Percentiles rank a stretch among this genome's conserved stretches.
phyloP scores from a whole-genome alignment of 2,113 vertebrate genomes.

The Herpetotheres cachinnans region DNA sequence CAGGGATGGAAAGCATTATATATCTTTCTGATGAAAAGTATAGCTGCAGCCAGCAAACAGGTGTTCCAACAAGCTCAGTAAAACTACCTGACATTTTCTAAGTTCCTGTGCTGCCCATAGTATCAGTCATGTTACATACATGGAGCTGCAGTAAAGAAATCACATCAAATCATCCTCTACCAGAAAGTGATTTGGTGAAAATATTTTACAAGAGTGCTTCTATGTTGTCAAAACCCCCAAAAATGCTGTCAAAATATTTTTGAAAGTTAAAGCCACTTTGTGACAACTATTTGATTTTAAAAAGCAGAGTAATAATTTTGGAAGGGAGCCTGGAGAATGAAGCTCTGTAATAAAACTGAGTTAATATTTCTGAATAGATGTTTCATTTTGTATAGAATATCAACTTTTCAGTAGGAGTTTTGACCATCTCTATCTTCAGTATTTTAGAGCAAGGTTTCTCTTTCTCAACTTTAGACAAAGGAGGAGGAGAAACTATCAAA shows the following conservation, averaged over 20 bases:
- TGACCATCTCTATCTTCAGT: background rate
- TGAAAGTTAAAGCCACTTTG: background rate
- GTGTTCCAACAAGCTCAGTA: background rate
- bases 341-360: background rate
- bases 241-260: constrained; percentile 25
- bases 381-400: background rate
- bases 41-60: background rate
- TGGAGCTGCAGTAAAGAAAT: background rate
- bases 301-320: background rate
- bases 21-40: background rate
- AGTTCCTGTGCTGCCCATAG: background rate
- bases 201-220: background rate
- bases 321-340: background rate
- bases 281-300: background rate
- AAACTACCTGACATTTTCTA: background rate
- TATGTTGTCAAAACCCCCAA: background rate
- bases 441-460: background rate
- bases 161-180: background rate
- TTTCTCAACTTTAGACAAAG: background rate
- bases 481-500: background rate
- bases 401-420: background rate
- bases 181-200: background rate
- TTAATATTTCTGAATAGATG: background rate
- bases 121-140: background rate
- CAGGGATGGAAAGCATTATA: background rate